Conservation (phyloP, 2,888 invertebrate genomes). For the Eupelmus urozonus region DNA sequence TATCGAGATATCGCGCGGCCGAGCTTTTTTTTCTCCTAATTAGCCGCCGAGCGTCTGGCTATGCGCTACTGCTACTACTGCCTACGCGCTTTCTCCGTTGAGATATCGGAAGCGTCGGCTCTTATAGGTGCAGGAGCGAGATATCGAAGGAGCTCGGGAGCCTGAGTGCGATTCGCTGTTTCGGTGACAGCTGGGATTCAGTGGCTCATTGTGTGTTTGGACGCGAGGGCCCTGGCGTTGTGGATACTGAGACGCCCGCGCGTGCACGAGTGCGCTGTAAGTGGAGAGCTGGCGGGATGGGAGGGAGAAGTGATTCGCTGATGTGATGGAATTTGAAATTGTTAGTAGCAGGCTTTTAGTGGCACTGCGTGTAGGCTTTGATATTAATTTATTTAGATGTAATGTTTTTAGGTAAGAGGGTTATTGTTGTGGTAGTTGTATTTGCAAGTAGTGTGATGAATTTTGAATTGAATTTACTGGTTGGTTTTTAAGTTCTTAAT, state of each 20-base stretch:
- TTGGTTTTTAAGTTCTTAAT: too few species aligned
- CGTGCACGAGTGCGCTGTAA: not conserved
- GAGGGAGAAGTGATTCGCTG: not conserved
- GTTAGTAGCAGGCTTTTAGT: too few species aligned
- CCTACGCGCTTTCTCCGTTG: not conserved
- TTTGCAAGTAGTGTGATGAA: too few species aligned
- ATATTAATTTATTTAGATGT: too few species aligned
- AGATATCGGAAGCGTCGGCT: not conserved
- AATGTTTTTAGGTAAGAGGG: too few species aligned
- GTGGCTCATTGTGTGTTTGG: slow-evolving; percentile 59
- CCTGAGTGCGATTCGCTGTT: slow-evolving; percentile 71
- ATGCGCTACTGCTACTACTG: slow-evolving; percentile 10
- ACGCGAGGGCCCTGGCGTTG: not conserved
- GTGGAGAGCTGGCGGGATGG: slow-evolving; percentile 6
- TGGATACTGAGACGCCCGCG: not conserved
- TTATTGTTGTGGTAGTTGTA: too few species aligned
- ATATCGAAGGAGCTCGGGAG: not conserved
- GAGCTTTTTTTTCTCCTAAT: slow-evolving; percentile 10
- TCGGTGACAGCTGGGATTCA: slow-evolving; percentile 65
- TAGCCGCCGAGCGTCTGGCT: slow-evolving; percentile 8
- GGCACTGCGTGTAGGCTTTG: too few species aligned
- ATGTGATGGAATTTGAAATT: not conserved
- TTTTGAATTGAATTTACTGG: too few species aligned
- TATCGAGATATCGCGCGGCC: not conserved
- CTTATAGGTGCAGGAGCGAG: not conserved